Conservation (phyloP, 2,113 vertebrate genomes). For the Hemiprocne comata region DNA sequence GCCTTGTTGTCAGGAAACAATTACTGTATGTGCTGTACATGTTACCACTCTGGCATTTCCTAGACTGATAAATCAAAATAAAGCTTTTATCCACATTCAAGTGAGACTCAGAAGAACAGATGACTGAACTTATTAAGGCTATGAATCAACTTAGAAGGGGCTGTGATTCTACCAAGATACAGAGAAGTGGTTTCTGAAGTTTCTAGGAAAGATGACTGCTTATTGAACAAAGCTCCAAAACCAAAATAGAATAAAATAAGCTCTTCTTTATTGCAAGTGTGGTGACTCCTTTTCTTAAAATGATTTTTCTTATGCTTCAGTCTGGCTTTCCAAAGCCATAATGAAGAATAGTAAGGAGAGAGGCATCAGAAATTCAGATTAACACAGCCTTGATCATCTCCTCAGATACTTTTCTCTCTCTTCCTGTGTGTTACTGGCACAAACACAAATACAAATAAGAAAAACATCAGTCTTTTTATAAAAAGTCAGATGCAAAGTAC, state of each 20-base stretch:
- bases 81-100: neutral
- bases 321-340: neutral
- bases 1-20: neutral
- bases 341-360: neutral
- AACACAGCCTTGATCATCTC: neutral
- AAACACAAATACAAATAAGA: neutral
- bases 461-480: neutral
- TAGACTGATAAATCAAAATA: neutral
- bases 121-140: neutral
- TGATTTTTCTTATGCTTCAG: neutral
- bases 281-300: neutral
- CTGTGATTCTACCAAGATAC: neutral
- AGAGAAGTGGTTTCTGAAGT: neutral
- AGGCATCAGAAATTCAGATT: neutral
- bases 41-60: neutral
- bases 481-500: neutral
- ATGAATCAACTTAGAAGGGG: neutral
- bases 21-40: neutral
- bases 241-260: neutral
- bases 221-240: neutral
- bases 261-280: neutral
- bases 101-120: neutral
- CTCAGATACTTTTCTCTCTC: neutral
- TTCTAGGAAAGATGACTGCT: neutral
- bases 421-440: neutral